Evolutionary conservation across 2,113 vertebrate genomes (phyloP), one percentile per base, ranked within the genome.

Genomic region (Dicentrarchus labrax): DNA sequence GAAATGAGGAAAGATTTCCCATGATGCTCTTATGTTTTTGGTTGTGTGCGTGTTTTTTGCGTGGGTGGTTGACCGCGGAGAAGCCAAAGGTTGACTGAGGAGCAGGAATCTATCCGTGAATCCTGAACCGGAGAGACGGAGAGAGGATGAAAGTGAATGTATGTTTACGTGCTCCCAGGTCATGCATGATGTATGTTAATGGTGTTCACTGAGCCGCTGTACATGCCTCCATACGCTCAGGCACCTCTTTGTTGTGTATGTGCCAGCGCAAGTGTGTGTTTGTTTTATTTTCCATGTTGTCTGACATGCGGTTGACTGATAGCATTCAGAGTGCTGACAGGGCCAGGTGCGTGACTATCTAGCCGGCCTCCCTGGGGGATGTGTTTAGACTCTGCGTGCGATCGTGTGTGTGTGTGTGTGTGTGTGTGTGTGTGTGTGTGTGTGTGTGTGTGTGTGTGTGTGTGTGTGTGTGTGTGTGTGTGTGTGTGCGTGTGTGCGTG

Each of bases 331-430:
- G 78, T 57, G 79, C 82, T 91, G 90, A 89, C 72, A 75, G 86
- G 64, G 72, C 92, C 94, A 95, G 92, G 91, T 94, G 93, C 75
- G 51, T 90, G 89, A 92, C 91, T 93, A 94, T 94, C 93, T 89
- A 19, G 60, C 59, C 43, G 53, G 36, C 61, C 76, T 84, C 83
- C 77, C 72, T 17, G 19, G 60, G 80, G 90, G 72, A 61, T 66
- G 80, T 91, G 93, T 90, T 90, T 85, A 77, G 62, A 66, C 36
- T 50, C 65, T 75, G 54, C 36, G 60, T 65, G 67, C 47, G 57
- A 51, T 36, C 4, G 51, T 67, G 60, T 74, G 45, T 72, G 39
- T 6, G 50, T 61, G 60, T 81, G 54, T 66, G 30, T 50, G 61
- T 59, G 36, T 69, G 72, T 78, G 69, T 83, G 76, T 53, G 70